These are phyloP conservation scores for Scolopax bukidnonensis DNA, from an alignment of 2,797 vertebrate genomes.

Conservation along the genomic window DNA sequence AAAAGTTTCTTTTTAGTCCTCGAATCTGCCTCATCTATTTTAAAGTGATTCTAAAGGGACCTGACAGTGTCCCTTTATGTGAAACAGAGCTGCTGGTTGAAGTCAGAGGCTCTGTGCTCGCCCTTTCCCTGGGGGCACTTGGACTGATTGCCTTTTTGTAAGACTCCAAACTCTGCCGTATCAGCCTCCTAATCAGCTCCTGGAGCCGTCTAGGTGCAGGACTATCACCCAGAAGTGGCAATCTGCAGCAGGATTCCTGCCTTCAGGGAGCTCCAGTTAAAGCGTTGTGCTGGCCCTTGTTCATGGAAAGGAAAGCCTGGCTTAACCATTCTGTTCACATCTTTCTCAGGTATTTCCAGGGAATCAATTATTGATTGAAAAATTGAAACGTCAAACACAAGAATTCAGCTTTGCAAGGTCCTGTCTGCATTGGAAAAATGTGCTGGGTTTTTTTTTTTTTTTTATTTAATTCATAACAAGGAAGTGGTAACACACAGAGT, in stretches of 20 bases:
- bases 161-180: not conserved
- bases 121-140: not conserved
- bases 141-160: not conserved
- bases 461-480: not conserved
- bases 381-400: not conserved
- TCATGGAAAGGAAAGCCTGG: not conserved
- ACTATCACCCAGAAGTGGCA: not conserved
- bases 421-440: not conserved
- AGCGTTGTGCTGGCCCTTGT: not conserved
- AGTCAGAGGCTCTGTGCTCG: not conserved
- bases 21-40: constrained; percentile 59
- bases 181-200: constrained; percentile 11
- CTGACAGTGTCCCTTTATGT: constrained; percentile 50
- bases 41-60: constrained; percentile 54
- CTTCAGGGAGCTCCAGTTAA: not conserved
- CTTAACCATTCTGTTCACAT: not conserved
- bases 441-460: not conserved
- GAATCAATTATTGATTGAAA: not conserved
- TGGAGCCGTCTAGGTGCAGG: not conserved
- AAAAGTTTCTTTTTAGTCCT: constrained; percentile 62
- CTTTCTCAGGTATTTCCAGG: not conserved
- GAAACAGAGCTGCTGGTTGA: constrained; percentile 51
- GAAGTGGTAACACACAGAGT: not conserved
- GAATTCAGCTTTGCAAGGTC: not conserved
- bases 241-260: not conserved